A percentile compares a stretch with the other conserved stretches of the same genome.
These are phyloP conservation scores for Alligator mississippiensis DNA, from an alignment of 2,113 vertebrate species.

Conservation along the genomic window DNA sequence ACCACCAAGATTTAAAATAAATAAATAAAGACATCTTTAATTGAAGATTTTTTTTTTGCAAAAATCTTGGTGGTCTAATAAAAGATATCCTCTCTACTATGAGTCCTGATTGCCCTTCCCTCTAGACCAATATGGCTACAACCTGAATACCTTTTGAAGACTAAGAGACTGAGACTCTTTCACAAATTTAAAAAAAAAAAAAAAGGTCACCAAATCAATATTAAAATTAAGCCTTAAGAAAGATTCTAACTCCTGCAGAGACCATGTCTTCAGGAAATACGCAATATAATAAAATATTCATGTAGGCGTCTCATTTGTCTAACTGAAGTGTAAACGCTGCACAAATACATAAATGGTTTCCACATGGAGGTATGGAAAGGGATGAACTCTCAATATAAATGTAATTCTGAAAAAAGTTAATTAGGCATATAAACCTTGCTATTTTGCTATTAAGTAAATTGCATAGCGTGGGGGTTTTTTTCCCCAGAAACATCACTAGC, in stretches of 20 bases:
- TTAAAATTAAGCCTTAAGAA: neutral
- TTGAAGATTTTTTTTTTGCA: too few species aligned
- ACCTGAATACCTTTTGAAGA: neutral
- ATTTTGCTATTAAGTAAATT: neutral
- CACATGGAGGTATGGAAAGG: neutral
- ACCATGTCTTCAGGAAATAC: neutral
- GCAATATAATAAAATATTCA: too few species aligned
- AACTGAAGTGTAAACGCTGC: neutral
- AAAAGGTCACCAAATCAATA: neutral
- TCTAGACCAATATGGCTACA: neutral
- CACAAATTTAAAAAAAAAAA: neutral
- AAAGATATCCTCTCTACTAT: too few species aligned
- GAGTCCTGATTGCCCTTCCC: neutral
- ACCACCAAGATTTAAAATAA: too few species aligned
- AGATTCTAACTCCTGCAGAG: neutral
- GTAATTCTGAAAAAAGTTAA: neutral
- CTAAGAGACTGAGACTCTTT: neutral
- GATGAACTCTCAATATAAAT: neutral
- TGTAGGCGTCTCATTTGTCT: too few species aligned
- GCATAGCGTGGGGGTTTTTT: neutral
- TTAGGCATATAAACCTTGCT: neutral
- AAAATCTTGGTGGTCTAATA: too few species aligned
- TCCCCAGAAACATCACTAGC: neutral
- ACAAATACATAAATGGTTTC: neutral
- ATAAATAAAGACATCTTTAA: too few species aligned